Evolutionary conservation across 2,888 invertebrate species (phyloP).

Genomic region (Ceratothoa steindachneri): DNA sequence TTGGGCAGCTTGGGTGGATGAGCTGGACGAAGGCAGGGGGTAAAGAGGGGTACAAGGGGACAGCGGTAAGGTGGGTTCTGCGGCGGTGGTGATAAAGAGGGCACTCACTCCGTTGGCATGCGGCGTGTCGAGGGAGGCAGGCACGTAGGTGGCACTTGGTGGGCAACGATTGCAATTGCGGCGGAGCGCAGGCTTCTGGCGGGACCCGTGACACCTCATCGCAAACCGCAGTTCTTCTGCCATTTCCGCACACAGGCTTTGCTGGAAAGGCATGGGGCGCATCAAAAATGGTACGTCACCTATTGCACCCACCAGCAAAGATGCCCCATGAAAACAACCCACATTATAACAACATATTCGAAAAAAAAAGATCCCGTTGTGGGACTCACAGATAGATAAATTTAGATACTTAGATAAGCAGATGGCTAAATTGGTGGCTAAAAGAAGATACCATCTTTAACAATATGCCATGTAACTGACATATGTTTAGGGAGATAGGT

Average conservation of each 20-base stretch:
- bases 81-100: constrained; percentile 22
- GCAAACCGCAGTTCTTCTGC: constrained; percentile 87
- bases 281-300: no score
- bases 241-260: constrained; percentile 91
- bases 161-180: constrained; percentile 72
- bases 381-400: no score
- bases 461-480: no score
- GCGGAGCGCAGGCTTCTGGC: constrained; percentile 73
- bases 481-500: no score
- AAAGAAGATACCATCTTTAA: no score
- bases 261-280: no score
- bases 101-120: constrained; percentile 43
- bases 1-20: background rate
- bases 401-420: no score
- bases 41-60: constrained; percentile 11
- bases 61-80: constrained; percentile 21
- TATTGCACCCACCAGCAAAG: no score
- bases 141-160: constrained; percentile 55
- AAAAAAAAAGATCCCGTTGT: no score
- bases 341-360: no score
- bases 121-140: constrained; percentile 28
- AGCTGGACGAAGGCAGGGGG: constrained; percentile 6
- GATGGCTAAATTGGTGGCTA: no score
- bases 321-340: no score
- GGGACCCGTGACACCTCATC: constrained; percentile 76